These are phyloP conservation scores for Drosophila nr. perissopoda DNA, from an alignment of 2,888 invertebrate genomes.

Conservation along the genomic window DNA sequence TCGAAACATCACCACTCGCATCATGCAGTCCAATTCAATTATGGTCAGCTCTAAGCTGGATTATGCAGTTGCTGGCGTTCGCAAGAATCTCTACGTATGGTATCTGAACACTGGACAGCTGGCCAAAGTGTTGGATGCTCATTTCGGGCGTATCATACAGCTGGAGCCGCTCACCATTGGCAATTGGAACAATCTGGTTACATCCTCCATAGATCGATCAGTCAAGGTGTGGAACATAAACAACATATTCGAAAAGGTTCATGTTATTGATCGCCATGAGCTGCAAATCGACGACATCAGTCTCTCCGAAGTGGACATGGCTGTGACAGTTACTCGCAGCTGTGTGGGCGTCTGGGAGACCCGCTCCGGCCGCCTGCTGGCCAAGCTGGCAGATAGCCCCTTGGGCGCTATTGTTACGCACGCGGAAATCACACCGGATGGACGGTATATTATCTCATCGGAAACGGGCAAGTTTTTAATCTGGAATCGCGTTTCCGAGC, in stretches of 20 bases:
- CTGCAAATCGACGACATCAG: conserved; percentile 97
- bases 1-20: conserved; percentile 96
- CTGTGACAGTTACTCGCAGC: conserved; percentile 96
- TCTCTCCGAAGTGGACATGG: conserved; percentile 91
- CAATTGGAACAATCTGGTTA: conserved; percentile 97
- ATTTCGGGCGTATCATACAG: conserved; percentile 98
- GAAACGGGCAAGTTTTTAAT: conserved; percentile 96
- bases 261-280: conserved; percentile 97
- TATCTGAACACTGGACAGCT: conserved; percentile 91
- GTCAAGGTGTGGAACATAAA: conserved; percentile 99
- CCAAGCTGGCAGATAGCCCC: conserved; percentile 95
- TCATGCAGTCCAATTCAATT: conserved; percentile 95
- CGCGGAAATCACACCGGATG: conserved; percentile 94
- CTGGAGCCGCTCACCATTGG: conserved; percentile 94
- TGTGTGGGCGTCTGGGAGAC: conserved; percentile 98
- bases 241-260: conserved; percentile 98
- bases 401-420: conserved; percentile 97
- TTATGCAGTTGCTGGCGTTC: conserved; percentile 97
- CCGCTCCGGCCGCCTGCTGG: conserved; percentile 92
- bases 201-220: conserved; percentile 98
- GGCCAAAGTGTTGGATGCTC: conserved; percentile 97
- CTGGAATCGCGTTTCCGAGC: conserved; percentile 92
- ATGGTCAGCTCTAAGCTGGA: conserved; percentile 95
- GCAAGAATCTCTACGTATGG: conserved; percentile 98
- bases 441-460: conserved; percentile 93